Conservation (phyloP, 35 echinoderm and acorn worm species). For the Heliocidaris tuberculata region DNA sequence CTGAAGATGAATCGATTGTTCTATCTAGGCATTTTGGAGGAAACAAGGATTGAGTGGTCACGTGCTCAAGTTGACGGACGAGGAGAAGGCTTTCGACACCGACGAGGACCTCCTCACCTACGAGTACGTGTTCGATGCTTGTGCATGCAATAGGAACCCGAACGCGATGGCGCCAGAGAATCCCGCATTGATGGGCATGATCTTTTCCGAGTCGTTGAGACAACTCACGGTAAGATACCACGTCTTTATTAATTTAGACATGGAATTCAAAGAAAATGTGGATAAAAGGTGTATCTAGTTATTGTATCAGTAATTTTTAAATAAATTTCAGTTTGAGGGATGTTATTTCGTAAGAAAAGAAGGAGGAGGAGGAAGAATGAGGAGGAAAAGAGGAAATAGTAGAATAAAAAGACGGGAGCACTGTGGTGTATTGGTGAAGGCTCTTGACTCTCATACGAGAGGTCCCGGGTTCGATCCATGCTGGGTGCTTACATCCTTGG, state of each 20-base stretch:
- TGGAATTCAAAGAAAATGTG: too few relatives aligned
- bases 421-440: too few relatives aligned
- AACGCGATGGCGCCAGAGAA: not conserved
- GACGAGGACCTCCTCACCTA: constrained; percentile 13
- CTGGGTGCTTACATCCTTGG: too few relatives aligned
- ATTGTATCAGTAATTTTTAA: too few relatives aligned
- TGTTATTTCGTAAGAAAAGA: too few relatives aligned
- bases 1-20: not conserved
- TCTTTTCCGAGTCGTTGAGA: constrained; percentile 18
- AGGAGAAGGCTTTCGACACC: constrained; percentile 38
- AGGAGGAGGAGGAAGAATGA: too few relatives aligned
- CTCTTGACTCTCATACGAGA: too few relatives aligned
- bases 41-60: constrained; percentile 18
- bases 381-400: not conserved
- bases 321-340: too few relatives aligned
- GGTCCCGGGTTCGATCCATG: too few relatives aligned
- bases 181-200: constrained; percentile 29
- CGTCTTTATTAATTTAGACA: not conserved
- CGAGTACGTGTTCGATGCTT: constrained; percentile 36
- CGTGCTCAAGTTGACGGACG: constrained; percentile 22
- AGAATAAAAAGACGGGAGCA: too few relatives aligned
- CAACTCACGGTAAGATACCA: not conserved
- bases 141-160: not conserved
- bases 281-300: too few relatives aligned
- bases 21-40: constrained; percentile 25